phyloP scores from a whole-genome alignment of 2,113 vertebrate genomes.

The Corythaeola cristata region DNA sequence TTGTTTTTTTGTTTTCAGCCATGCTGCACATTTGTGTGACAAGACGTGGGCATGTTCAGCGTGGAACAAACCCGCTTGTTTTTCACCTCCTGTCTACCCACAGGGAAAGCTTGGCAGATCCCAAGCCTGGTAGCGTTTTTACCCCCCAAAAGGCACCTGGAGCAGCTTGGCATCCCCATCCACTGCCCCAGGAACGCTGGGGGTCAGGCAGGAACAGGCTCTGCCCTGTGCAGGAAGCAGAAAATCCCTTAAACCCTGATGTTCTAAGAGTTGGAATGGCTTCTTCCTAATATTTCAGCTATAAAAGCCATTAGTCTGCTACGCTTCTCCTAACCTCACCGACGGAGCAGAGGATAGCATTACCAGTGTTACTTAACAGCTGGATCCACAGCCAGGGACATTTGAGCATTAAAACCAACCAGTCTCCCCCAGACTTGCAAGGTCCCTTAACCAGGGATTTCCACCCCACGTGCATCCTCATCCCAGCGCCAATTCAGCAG shows the following conservation, averaged over 20 bases:
- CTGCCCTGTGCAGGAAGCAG: background rate
- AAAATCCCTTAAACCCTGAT: background rate
- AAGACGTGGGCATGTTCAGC: constrained; percentile 49
- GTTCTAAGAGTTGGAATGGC: background rate
- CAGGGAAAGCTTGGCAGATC: background rate
- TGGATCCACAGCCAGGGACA: background rate
- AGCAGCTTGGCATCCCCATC: background rate
- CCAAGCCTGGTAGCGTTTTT: background rate
- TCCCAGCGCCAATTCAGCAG: background rate
- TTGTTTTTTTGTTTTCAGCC: constrained; percentile 68
- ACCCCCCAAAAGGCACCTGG: background rate
- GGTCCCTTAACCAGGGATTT: background rate
- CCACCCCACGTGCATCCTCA: rapidly evolving
- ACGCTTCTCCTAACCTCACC: background rate
- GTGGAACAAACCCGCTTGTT: constrained; percentile 33
- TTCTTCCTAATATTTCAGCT: background rate
- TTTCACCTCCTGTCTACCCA: constrained; percentile 47
- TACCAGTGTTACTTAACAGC: background rate
- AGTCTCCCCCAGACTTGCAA: background rate
- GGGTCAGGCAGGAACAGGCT: background rate
- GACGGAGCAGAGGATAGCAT: background rate
- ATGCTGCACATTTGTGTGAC: constrained; percentile 44
- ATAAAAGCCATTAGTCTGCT: background rate
- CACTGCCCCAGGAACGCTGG: rapidly evolving
- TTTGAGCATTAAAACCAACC: background rate